These are phyloP conservation scores for Cecidostiba fungosa DNA, from an alignment of 2,888 invertebrate genomes.

Conservation along the genomic window DNA sequence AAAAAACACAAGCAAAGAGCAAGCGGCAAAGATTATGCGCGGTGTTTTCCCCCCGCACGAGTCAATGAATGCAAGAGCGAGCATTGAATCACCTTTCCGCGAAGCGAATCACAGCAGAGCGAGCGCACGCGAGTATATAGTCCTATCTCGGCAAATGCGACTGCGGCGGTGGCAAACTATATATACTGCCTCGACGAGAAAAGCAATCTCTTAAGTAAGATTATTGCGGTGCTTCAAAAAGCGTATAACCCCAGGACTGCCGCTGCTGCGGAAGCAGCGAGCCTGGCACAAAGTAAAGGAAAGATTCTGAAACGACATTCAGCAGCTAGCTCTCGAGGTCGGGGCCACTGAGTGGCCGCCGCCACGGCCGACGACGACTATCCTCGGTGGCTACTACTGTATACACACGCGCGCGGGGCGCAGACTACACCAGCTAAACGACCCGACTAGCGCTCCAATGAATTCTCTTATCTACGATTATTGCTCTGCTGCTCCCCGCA, in stretches of 20 bases:
- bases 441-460: slow-evolving; percentile 15
- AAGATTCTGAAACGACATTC: slow-evolving; percentile 25
- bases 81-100: neutral
- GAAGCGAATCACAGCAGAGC: neutral
- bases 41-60: neutral
- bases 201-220: slow-evolving; percentile 37
- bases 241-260: neutral
- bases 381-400: neutral
- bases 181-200: neutral
- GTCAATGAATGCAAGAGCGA: neutral
- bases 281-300: slow-evolving; percentile 15
- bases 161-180: neutral
- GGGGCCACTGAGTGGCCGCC: slow-evolving; percentile 1
- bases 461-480: slow-evolving; percentile 35
- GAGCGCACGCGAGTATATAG: neutral
- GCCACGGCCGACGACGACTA: neutral
- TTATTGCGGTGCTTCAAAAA: slow-evolving; percentile 32
- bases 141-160: slow-evolving; percentile 24
- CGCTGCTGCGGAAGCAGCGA: no score
- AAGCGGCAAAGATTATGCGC: neutral
- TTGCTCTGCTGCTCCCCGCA: neutral
- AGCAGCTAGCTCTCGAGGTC: neutral
- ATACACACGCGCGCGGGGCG: neutral
- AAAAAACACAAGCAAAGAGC: neutral
- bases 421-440: neutral